phyloP scores from a whole-genome alignment of 2,797 vertebrate species.

The Oophaga sylvatica region DNA sequence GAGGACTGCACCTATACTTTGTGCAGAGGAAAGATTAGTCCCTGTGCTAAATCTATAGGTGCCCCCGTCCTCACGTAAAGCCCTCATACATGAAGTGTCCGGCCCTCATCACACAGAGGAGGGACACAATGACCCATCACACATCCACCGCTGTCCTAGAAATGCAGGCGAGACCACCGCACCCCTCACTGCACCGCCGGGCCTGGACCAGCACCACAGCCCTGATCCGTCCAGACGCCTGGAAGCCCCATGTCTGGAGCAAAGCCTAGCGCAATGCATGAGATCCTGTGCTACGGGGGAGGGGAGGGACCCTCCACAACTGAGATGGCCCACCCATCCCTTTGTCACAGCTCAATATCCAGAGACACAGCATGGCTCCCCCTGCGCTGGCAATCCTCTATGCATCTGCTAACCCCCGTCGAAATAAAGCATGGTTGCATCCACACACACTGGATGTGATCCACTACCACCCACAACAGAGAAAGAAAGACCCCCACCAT shows the following conservation, averaged over 20 bases:
- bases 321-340: constrained; percentile 27
- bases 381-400: background rate
- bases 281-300: background rate
- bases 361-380: background rate
- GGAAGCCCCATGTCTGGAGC: background rate
- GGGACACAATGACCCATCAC: background rate
- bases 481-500: too few relatives aligned
- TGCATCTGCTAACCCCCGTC: background rate
- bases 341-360: constrained; percentile 40
- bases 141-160: background rate
- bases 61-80: background rate
- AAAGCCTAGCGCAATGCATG: background rate
- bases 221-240: background rate
- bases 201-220: background rate
- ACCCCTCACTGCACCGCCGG: background rate
- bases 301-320: background rate
- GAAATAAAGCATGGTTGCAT: background rate
- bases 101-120: background rate
- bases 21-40: too few relatives aligned
- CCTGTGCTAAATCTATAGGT: background rate
- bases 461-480: background rate
- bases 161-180: background rate
- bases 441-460: background rate
- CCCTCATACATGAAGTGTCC: background rate
- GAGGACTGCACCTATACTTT: too few relatives aligned